Percentiles rank a stretch among this genome's conserved stretches.
Conservation (phyloP, 2,797 vertebrate species). For the Molossus molossus region DNA sequence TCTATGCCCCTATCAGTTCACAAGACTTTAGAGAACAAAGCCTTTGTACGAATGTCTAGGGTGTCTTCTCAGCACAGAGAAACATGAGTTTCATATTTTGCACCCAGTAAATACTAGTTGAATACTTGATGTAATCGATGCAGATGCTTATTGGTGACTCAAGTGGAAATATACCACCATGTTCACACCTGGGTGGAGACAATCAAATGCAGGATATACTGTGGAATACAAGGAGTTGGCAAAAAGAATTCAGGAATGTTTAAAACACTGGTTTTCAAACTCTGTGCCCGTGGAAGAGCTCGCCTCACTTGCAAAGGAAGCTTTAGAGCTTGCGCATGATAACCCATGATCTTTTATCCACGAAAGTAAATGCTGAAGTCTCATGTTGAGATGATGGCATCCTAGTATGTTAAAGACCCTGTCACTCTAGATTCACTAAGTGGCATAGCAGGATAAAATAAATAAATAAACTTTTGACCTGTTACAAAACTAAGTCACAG, state of each 20-base stretch:
- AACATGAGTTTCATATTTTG: not conserved
- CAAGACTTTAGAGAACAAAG: not conserved
- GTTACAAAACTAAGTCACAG: not conserved
- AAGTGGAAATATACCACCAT: not conserved
- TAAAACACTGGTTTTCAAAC: not conserved
- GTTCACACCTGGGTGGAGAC: not conserved
- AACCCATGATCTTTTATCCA: not conserved
- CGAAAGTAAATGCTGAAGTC: fast-evolving
- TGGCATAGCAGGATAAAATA: not conserved
- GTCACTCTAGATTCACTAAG: not conserved
- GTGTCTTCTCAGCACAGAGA: not conserved
- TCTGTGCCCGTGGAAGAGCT: not conserved
- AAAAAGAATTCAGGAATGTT: not conserved
- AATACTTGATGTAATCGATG: not conserved
- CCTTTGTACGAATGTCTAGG: not conserved
- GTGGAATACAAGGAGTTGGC: not conserved
- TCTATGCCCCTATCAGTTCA: not conserved
- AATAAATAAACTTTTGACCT: not conserved
- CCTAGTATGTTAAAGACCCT: too few relatives aligned
- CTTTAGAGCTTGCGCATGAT: fast-evolving
- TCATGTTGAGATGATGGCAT: not conserved
- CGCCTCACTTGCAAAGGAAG: not conserved
- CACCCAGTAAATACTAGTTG: not conserved
- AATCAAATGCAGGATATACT: not conserved
- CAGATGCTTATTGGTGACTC: not conserved